Evolutionary conservation across 2,113 vertebrate species (phyloP).

Genomic region (Lipophrys pholis): DNA sequence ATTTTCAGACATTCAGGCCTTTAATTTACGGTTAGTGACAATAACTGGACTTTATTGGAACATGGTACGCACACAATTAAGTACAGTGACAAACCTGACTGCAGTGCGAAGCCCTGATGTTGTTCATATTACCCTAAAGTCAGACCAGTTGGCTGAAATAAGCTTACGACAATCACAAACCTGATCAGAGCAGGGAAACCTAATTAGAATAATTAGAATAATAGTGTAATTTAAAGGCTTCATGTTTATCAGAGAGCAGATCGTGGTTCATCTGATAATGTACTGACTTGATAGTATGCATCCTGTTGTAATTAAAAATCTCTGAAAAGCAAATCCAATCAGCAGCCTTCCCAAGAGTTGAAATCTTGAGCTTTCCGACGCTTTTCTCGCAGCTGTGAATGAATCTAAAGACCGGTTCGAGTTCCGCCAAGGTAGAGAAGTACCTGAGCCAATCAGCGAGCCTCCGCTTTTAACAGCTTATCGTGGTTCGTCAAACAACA

Average conservation of each 20-base stretch:
- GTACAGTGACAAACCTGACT: too few relatives aligned
- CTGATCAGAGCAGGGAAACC: slow-evolving; percentile 2
- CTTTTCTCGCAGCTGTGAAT: not conserved
- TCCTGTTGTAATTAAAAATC: not conserved
- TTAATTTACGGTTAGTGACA: too few relatives aligned
- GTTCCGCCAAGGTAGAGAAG: slow-evolving; percentile 5
- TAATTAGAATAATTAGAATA: slow-evolving; percentile 1
- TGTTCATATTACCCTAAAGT: not conserved
- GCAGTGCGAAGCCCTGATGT: too few relatives aligned
- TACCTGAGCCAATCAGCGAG: slow-evolving; percentile 27
- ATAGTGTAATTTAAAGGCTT: not conserved
- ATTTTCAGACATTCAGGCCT: too few relatives aligned
- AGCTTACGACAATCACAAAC: not conserved
- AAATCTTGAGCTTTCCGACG: not conserved
- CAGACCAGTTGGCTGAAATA: not conserved
- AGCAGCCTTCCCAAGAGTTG: not conserved
- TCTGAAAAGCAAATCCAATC: not conserved
- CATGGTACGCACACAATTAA: too few relatives aligned
- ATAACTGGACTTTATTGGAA: too few relatives aligned
- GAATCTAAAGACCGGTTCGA: not conserved
- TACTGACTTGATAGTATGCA: slow-evolving; percentile 9
- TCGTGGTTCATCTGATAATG: slow-evolving; percentile 24
- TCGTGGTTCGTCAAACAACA: slow-evolving; percentile 29
- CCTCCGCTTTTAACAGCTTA: slow-evolving; percentile 43
- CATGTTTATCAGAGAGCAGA: not conserved